Percentiles rank a stretch among this genome's conserved stretches.
Evolutionary conservation across 2,888 invertebrate genomes (phyloP).

Genomic region (Dysmachus trigonus): DNA sequence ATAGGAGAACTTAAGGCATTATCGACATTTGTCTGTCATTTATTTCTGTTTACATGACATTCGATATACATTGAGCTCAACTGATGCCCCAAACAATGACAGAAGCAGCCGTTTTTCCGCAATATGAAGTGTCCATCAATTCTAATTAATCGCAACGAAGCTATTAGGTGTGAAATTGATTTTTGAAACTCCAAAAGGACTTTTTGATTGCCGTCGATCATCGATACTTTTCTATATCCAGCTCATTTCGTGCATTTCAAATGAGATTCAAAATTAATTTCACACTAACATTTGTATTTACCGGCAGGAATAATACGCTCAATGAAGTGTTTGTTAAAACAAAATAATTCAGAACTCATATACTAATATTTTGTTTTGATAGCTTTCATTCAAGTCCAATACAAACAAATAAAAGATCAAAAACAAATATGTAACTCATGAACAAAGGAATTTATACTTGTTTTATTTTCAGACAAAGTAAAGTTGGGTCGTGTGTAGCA

Average conservation of each 20-base stretch:
- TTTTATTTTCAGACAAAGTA: no score
- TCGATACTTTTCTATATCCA: neutral
- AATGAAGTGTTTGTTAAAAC: neutral
- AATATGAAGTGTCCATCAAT: neutral
- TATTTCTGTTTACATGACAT: constrained; percentile 23
- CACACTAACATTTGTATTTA: neutral
- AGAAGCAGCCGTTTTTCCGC: neutral
- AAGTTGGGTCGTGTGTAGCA: no score
- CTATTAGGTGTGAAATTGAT: neutral
- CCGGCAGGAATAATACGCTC: neutral
- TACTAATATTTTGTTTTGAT: no score
- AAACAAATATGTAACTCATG: no score
- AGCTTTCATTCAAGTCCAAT: no score
- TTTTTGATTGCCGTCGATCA: neutral
- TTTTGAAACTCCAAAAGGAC: neutral
- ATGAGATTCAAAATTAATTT: neutral
- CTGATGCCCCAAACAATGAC: neutral
- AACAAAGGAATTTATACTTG: no score
- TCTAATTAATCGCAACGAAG: neutral
- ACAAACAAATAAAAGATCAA: no score
- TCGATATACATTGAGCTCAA: neutral
- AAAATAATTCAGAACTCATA: neutral
- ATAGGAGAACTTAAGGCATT: neutral
- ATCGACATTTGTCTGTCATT: constrained; percentile 12
- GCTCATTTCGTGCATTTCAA: neutral